A percentile compares a stretch with the other conserved stretches of the same genome.
Evolutionary conservation across 2,888 invertebrate species (phyloP).

Genomic region (Cryptosula pallasiana): DNA sequence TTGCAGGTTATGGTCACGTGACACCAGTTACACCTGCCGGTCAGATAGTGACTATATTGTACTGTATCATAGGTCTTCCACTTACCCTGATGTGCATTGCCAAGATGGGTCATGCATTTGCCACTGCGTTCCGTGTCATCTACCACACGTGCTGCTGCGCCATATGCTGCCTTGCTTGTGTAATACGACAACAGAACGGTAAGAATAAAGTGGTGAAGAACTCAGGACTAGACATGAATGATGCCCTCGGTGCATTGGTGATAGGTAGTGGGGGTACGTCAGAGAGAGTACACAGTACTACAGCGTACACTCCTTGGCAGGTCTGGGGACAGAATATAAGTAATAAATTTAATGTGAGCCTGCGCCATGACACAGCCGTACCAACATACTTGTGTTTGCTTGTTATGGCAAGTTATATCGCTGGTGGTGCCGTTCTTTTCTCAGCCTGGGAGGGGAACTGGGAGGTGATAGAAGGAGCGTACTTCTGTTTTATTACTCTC

Average conservation of each 20-base stretch:
- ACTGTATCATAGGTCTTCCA: slow-evolving; percentile 13
- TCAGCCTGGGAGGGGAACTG: slow-evolving; percentile 77
- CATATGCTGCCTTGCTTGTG: slow-evolving; percentile 18
- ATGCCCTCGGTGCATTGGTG: neutral
- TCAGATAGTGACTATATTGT: slow-evolving; percentile 19
- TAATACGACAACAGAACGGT: neutral
- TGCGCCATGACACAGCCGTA: slow-evolving; percentile 12
- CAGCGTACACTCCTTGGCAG: neutral
- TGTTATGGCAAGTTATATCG: slow-evolving; percentile 19
- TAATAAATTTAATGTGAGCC: neutral
- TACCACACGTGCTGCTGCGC: slow-evolving; percentile 24
- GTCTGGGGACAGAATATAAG: neutral
- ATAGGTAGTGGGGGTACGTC: neutral
- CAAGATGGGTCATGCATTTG: slow-evolving; percentile 18
- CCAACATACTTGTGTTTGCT: slow-evolving; percentile 5
- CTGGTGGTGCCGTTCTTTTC: slow-evolving; percentile 83
- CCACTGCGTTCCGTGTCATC: slow-evolving; percentile 1
- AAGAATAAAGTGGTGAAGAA: neutral
- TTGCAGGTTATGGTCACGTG: slow-evolving; percentile 24
- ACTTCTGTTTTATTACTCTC: slow-evolving; percentile 49
- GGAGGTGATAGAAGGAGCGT: slow-evolving; percentile 76
- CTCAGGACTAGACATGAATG: neutral
- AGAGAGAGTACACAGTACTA: neutral
- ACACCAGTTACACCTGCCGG: slow-evolving; percentile 15
- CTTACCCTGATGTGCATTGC: slow-evolving; percentile 24